These are phyloP conservation scores for Bemisia tabaci DNA, from an alignment of 1,140 invertebrate species.

Conservation along the genomic window DNA sequence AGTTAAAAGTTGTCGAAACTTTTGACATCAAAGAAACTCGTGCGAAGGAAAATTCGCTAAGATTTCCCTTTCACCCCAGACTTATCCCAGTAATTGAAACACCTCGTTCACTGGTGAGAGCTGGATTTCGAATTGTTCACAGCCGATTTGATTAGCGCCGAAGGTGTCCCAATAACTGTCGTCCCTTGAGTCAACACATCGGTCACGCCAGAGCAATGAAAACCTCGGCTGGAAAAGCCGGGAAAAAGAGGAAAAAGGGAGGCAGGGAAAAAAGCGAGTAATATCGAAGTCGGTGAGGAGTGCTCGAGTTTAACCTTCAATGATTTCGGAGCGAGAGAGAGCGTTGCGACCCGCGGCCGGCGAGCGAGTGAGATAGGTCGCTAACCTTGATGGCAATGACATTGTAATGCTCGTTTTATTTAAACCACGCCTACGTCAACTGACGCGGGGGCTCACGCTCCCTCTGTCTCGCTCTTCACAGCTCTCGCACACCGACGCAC, in stretches of 20 bases:
- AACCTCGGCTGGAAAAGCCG: background rate
- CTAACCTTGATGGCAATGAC: background rate
- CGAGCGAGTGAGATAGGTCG: background rate
- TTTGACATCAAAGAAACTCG: too few relatives aligned
- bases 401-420: background rate
- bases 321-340: background rate
- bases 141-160: too few relatives aligned
- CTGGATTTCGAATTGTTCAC: too few relatives aligned
- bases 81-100: too few relatives aligned
- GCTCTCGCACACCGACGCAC: background rate
- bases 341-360: background rate
- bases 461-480: background rate
- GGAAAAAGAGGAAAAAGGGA: background rate
- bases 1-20: too few relatives aligned
- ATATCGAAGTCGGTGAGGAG: background rate
- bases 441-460: background rate
- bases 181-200: too few relatives aligned
- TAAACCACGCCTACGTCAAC: background rate
- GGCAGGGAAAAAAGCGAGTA: background rate
- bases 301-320: background rate
- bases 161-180: too few relatives aligned
- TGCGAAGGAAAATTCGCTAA: too few relatives aligned
- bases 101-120: too few relatives aligned
- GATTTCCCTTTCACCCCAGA: too few relatives aligned
- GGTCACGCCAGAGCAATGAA: background rate